Base-by-base conservation (phyloP, 1,140 invertebrate genomes). In the Spodoptera litura region DNA sequence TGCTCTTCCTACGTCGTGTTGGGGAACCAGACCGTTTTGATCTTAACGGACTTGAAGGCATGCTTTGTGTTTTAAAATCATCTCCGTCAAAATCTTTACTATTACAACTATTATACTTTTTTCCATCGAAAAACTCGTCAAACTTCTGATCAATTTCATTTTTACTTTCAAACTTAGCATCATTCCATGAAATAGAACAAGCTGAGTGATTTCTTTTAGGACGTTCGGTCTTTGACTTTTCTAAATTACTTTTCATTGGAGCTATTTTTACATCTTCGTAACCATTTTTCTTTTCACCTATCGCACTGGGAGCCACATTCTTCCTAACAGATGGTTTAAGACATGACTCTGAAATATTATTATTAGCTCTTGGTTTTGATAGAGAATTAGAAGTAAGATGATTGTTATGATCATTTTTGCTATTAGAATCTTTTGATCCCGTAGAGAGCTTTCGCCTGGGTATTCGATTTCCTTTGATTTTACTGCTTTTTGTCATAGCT, bases 1-100 rank as follows among this genome's bases (percentile, higher is more conserved):
- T 93, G 55, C 87, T 94, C 84, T 90, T 91, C 68, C 91, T 87
- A 75, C 90, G 91, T 78, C 87, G 73, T 31, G 78, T 71, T 81
- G 73, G 88, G 56, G 84, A 94, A 77, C 77, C 78, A 20, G 79
- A 59, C 66, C 88, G 86, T 83, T 91, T 94, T 4, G 83, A 80
- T 83, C 95, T 92, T 51, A 91, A 75, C 58, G 95, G 95, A 88
- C 95, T 96, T 25, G 94, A 95, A 1, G 96, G 95, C 84, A 95
- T 95, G 89, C 96, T 96, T 81, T 87, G 89, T 9, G 92, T 94
- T 87, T 87, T 93, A 82, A 88, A 93, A n/a, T 88, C 87, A 52
- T 84, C 84, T 13, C 49, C 59, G 35, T 79, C 75, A 53, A 77
- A 53, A 52, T 87, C 84, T 78, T 80, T 84, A 52, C 62, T 83